Evolutionary conservation across 2,113 vertebrate species (phyloP).

Genomic region (Apaloderma vittatum): DNA sequence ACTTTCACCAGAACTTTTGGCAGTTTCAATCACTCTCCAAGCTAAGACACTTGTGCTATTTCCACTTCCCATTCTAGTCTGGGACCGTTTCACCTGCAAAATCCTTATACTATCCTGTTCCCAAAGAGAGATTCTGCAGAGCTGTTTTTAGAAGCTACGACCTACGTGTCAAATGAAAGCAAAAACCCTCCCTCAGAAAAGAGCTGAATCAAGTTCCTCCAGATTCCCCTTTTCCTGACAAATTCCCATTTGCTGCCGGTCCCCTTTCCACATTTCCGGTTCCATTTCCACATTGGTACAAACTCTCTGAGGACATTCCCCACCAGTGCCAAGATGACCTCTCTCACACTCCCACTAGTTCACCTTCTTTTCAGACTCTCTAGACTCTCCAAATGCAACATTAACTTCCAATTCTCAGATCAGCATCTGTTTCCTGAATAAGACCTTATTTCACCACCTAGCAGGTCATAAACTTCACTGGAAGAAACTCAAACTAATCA

Average conservation of each 20-base stretch:
- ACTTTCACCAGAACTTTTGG: neutral
- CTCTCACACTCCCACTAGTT: neutral
- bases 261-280: neutral
- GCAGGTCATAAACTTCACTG: slow-evolving; percentile 18
- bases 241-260: neutral
- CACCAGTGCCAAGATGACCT: neutral
- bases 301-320: neutral
- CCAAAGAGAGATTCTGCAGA: neutral
- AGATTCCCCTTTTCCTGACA: neutral
- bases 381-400: slow-evolving; percentile 2
- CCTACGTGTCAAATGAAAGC: neutral
- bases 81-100: neutral
- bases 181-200: neutral
- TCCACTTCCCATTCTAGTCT: neutral
- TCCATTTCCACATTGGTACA: too few relatives aligned
- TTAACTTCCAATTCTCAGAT: neutral
- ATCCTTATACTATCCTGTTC: neutral
- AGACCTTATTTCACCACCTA: slow-evolving; percentile 32
- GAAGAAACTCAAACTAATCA: slow-evolving; percentile 45
- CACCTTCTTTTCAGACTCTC: neutral
- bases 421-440: slow-evolving; percentile 30
- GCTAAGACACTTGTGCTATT: neutral
- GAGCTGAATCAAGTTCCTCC: neutral
- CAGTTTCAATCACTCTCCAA: accelerated
- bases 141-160: neutral